Base-by-base conservation (phyloP, 1,140 invertebrate genomes). In the Linepithema humile region DNA sequence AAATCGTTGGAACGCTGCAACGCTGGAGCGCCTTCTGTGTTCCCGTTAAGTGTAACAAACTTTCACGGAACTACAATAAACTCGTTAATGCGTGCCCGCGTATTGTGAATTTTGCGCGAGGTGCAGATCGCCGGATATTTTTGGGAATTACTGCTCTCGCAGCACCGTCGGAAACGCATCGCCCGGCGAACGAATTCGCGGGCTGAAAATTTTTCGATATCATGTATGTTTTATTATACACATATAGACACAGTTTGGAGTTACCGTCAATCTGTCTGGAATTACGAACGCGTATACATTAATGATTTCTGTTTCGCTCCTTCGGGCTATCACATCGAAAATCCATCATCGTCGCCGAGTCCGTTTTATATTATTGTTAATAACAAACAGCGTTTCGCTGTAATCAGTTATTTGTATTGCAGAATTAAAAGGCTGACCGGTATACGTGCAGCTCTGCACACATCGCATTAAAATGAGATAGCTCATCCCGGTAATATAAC, bases 31-130 rank as follows among this genome's bases (percentile, higher is more conserved):
- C 64, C 75, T 80, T 80, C 75, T 55, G 35, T 55, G 23, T 32
- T 70, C 17, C 26, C 64, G 75, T 69, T 80, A 80, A 80, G 64
- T 80, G 75, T 29, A 40, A 55, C 64, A 55, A 70, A 69, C 48
- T 70, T 69, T 70, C 48, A 69, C 23, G 75, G 55, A 78, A 35
- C 35, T 55, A 70, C 64, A 80, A 70, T 70, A 80, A 80, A 69
- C 23, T 80, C 74, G 60, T 77, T 77, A 77, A 80, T 57, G 64
- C 48, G 17, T 57, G 57, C 48, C 53, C 23, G 32, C 45, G 45
- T 67, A 78, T 53, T 69, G 60, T 69, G 35, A 55, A 55, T 78
- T n/a, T 43, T 35, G 26, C 35, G 23, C 35, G 48, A 57, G 20
- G 23, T 38, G 35, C 15, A 29, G 10, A 62, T 83, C 35, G 43